These are phyloP conservation scores for Siniperca scherzeri DNA, from an alignment of 2,797 vertebrate genomes.

Conservation along the genomic window DNA sequence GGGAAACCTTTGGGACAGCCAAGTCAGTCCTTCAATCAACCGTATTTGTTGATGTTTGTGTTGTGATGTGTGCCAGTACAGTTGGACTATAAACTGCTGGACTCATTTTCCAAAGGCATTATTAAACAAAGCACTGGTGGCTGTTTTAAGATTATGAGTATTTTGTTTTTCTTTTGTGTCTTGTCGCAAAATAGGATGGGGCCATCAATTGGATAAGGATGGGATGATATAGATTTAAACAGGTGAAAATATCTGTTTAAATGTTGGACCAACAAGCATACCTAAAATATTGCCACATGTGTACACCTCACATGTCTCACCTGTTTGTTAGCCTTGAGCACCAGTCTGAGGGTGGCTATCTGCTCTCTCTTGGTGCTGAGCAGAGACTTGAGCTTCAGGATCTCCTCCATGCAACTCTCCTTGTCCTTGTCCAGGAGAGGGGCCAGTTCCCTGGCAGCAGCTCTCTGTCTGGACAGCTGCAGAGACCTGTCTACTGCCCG, in stretches of 20 bases:
- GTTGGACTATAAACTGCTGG: not conserved
- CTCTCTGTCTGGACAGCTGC: constrained; percentile 93
- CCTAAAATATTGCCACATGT: not conserved
- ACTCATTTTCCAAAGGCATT: not conserved
- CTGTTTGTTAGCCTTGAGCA: constrained; percentile 99
- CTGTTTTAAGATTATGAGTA: not conserved
- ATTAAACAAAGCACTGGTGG: not conserved
- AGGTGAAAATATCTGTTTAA: not conserved
- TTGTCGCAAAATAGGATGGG: not conserved
- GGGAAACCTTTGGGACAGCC: not conserved
- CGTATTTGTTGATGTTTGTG: not conserved
- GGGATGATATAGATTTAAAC: not conserved
- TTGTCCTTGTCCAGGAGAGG: constrained; percentile 96
- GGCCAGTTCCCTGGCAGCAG: constrained; percentile 91
- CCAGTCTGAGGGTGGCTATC: constrained; percentile 94
- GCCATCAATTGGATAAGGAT: not conserved
- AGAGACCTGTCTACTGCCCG: constrained; percentile 94
- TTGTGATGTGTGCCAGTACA: too few species aligned
- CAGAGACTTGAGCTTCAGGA: constrained; percentile 95
- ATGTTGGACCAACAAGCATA: not conserved
- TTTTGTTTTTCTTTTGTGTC: not conserved
- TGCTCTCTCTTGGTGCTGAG: constrained; percentile 98
- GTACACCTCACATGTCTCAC: constrained; percentile 71
- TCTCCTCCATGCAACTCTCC: constrained; percentile 96
- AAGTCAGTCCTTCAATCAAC: constrained; percentile 8